phyloP scores from a whole-genome alignment of 2,797 vertebrate genomes.

The Thaleichthys pacificus region DNA sequence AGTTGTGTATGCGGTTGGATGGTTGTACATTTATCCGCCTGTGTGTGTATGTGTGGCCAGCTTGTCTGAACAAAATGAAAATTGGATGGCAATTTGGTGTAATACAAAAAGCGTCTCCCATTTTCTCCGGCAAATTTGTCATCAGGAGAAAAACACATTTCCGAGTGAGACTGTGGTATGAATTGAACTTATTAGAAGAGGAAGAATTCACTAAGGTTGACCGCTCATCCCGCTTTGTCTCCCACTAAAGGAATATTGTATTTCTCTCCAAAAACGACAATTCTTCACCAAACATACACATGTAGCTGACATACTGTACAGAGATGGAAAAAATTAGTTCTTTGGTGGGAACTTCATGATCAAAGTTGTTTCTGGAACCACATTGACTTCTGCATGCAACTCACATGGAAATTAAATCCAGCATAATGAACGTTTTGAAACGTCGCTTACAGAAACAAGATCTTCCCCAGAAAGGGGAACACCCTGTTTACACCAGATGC shows the following conservation, averaged over 20 bases:
- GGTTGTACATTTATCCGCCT: not conserved
- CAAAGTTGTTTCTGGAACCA: too few relatives aligned
- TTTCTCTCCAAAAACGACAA: not conserved
- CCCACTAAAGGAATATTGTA: slow-evolving; percentile 21
- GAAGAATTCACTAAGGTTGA: slow-evolving; percentile 31
- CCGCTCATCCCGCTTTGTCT: slow-evolving; percentile 16
- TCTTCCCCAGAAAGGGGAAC: too few relatives aligned
- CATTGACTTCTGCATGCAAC: too few relatives aligned
- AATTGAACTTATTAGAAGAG: slow-evolving; percentile 38
- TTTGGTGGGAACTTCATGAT: not conserved
- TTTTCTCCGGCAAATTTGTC: slow-evolving; percentile 55
- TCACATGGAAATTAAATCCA: too few relatives aligned
- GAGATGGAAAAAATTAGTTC: not conserved
- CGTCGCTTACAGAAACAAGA: too few relatives aligned
- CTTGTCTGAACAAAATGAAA: slow-evolving; percentile 54
- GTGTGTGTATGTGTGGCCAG: slow-evolving; percentile 27
- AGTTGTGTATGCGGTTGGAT: slow-evolving; percentile 13
- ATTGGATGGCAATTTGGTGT: slow-evolving; percentile 55
- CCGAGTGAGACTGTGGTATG: slow-evolving; percentile 32
- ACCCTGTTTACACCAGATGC: too few relatives aligned
- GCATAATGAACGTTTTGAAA: too few relatives aligned
- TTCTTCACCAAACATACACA: too few relatives aligned
- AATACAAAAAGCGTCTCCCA: slow-evolving; percentile 46
- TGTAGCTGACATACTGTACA: too few relatives aligned
- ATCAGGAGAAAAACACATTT: slow-evolving; percentile 38